These are phyloP conservation scores for Penelope pileata DNA, from an alignment of 2,113 vertebrate species.

Conservation along the genomic window DNA sequence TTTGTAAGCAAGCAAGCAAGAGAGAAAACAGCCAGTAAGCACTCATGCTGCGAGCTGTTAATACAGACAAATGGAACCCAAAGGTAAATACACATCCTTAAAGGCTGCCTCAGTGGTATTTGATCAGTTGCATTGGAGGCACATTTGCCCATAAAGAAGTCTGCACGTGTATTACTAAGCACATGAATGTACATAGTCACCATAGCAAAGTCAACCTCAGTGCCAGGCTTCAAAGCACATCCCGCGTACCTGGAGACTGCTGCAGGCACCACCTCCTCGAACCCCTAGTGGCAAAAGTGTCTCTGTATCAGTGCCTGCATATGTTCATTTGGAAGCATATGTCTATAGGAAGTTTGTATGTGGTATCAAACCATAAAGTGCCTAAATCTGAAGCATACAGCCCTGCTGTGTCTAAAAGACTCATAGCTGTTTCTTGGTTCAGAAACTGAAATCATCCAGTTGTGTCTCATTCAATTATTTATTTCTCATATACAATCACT, in stretches of 20 bases:
- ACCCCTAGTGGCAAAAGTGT: fast-evolving
- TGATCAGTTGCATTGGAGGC: fast-evolving
- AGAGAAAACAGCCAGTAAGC: neutral
- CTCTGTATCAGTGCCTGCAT: fast-evolving
- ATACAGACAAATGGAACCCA: neutral
- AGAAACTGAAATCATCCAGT: neutral
- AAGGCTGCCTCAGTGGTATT: fast-evolving
- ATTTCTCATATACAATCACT: constrained; percentile 42
- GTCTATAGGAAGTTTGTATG: fast-evolving
- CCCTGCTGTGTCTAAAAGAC: neutral
- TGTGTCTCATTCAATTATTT: constrained; percentile 51
- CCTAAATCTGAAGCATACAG: neutral
- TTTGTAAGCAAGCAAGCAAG: neutral
- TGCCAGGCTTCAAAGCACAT: neutral
- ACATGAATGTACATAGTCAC: neutral
- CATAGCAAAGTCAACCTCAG: neutral
- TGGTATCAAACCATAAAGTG: neutral
- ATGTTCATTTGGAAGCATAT: neutral
- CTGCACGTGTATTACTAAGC: neutral
- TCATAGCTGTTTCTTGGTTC: neutral
- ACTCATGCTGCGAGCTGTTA: neutral
- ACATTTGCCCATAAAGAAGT: neutral
- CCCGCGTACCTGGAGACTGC: fast-evolving
- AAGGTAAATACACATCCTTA: neutral
- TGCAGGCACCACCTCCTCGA: fast-evolving